Evolutionary conservation across 1,140 invertebrate species (phyloP), one percentile per base, ranked within the genome.

Genomic region (Drosophila nannoptera): DNA sequence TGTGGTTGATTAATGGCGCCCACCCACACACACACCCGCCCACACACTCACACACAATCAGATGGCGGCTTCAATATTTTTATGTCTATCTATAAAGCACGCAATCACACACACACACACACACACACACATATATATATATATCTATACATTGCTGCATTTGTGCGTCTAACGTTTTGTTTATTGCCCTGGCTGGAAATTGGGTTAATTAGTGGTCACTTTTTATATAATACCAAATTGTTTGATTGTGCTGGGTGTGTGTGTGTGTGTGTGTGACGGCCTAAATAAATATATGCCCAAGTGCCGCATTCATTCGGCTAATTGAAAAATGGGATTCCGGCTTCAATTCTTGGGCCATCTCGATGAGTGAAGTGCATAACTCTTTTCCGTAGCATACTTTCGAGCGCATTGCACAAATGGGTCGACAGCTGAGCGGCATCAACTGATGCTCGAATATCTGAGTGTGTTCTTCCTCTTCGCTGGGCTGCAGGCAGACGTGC

Each of bases 161-260:
- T 63, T 43, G 72, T 50, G 31, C 12, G 32, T 70, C 12, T 32
- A 64, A 49, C 54, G 45, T 48, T 72, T 64, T 69, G 46, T 71
- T 49, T 40, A 56, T 49, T 35, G 36, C 59, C 48, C 55, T 43
- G 46, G 31, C 60, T 67, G 72, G 66, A 86, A 86, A 84, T 86
- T 84, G 67, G 80, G 80, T 84, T 84, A 84, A 84, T 84, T 84
- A 81, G 80, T 84, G 80, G 80, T 81, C 77, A 77, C 42, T 77
- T 76, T 75, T 82, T 83, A 70, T 68, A 60, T 72, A 73, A 82
- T 69, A 62, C 53, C 43, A 55, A 53, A 65, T 65, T 50, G 43
- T 59, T 56, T 73, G 62, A 73, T 69, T 75, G 64, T 43, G 31
- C 22, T 29, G 31, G 48, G 6, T 45, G 45, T 7, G 43, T 35